Percentiles rank a stretch among this genome's conserved stretches.
Evolutionary conservation across 1,140 invertebrate species (phyloP).

Genomic region (Aphelinus atriplicis): DNA sequence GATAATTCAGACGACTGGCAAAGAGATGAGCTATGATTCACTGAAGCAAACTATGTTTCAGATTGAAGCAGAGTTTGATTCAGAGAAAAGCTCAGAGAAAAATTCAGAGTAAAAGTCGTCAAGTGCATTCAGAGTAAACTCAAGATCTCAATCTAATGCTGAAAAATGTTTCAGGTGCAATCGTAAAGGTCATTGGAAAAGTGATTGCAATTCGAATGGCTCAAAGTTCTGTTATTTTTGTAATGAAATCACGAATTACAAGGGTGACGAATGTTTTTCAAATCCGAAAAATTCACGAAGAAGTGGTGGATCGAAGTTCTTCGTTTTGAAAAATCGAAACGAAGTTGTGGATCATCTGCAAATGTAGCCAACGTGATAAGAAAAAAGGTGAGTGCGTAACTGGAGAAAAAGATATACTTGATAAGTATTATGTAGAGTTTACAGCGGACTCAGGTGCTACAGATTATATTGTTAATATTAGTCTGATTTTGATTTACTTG

Average conservation of each 20-base stretch:
- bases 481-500: conserved; percentile 35
- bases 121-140: conserved; percentile 25
- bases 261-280: too few relatives aligned
- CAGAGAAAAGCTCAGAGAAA: conserved; percentile 30
- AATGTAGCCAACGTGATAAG: too few relatives aligned
- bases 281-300: too few relatives aligned
- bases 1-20: conserved; percentile 21
- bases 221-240: conserved; percentile 42
- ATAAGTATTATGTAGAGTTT: conserved; percentile 34
- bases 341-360: too few relatives aligned
- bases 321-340: too few relatives aligned
- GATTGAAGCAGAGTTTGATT: conserved; percentile 22
- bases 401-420: not conserved
- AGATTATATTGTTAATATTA: conserved; percentile 40
- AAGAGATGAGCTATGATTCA: conserved; percentile 36
- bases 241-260: not conserved
- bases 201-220: conserved; percentile 29
- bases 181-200: conserved; percentile 36
- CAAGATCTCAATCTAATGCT: conserved; percentile 19
- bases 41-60: conserved; percentile 35
- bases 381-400: too few relatives aligned
- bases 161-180: conserved; percentile 40
- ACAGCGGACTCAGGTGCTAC: conserved; percentile 38
- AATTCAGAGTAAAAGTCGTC: conserved; percentile 28
- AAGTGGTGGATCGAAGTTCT: too few relatives aligned